Conservation (phyloP, 2,113 vertebrate genomes). For the Neofelis nebulosa region DNA sequence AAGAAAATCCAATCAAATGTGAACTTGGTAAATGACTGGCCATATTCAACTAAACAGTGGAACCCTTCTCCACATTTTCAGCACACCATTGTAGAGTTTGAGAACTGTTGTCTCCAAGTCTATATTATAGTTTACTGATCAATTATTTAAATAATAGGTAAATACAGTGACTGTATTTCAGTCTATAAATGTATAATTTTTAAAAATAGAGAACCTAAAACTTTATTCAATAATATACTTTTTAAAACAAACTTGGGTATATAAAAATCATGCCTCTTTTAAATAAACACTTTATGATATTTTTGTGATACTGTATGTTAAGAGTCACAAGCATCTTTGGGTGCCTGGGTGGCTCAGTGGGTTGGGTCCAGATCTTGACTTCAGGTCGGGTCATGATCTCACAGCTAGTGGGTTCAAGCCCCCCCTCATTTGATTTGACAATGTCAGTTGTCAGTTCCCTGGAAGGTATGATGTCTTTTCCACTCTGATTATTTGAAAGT, state of each 20-base stretch:
- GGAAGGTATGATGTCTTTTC: not conserved
- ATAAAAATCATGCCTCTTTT: conserved; percentile 51
- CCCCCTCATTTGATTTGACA: not conserved
- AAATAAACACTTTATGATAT: conserved; percentile 51
- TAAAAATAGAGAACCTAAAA: not conserved
- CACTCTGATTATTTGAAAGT: not conserved
- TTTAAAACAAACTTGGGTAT: not conserved
- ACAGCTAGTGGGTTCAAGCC: too few relatives aligned
- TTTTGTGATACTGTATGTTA: not conserved
- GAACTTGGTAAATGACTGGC: not conserved
- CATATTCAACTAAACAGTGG: not conserved
- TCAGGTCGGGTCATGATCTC: too few relatives aligned
- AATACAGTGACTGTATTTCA: not conserved
- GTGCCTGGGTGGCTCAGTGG: too few relatives aligned
- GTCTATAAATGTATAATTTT: conserved; percentile 24
- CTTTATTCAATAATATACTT: conserved; percentile 50
- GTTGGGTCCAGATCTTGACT: too few relatives aligned
- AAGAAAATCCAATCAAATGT: not conserved
- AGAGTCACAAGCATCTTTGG: not conserved
- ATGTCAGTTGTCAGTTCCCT: not conserved
- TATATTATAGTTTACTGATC: not conserved
- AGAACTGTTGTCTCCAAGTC: not conserved
- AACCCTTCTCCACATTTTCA: not conserved
- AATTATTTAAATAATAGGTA: conserved; percentile 22
- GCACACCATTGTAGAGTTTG: not conserved